phyloP scores from a whole-genome alignment of 1,140 invertebrate species.

The Megathymus violae region DNA sequence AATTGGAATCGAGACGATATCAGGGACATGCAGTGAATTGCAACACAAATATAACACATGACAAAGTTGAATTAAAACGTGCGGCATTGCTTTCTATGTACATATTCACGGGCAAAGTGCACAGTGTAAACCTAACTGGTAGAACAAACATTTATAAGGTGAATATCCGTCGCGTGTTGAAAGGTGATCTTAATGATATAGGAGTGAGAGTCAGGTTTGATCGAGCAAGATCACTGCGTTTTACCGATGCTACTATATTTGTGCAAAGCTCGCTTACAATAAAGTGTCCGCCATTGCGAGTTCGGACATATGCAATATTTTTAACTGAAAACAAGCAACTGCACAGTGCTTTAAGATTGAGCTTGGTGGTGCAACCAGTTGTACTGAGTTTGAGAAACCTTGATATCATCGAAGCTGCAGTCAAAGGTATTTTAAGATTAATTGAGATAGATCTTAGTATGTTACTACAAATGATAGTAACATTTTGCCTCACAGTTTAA shows the following conservation, averaged over 20 bases:
- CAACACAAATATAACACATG: conserved; percentile 47
- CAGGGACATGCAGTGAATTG: conserved; percentile 39
- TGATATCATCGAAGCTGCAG: conserved; percentile 63
- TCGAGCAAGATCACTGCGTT: conserved; percentile 52
- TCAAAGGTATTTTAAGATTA: conserved; percentile 57
- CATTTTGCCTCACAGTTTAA: no score
- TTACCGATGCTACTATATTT: conserved; percentile 61
- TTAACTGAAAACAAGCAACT: conserved; percentile 51
- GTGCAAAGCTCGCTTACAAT: conserved; percentile 55
- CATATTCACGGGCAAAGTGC: conserved; percentile 70
- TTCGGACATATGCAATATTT: conserved; percentile 68
- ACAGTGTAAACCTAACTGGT: conserved; percentile 43
- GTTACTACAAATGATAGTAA: no score
- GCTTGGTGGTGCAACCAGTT: conserved; percentile 63
- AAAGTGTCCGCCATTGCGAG: conserved; percentile 57
- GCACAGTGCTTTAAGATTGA: conserved; percentile 42
- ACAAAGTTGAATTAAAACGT: conserved; percentile 61
- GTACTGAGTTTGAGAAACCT: conserved; percentile 62
- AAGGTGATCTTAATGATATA: conserved; percentile 68
- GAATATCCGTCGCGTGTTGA: conserved; percentile 68
- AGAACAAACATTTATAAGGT: conserved; percentile 59
- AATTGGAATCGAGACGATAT: conserved; percentile 10
- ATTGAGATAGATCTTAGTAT: no score
- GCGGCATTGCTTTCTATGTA: conserved; percentile 60
- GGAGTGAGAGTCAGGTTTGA: conserved; percentile 53